Percentiles rank a stretch among this genome's conserved stretches.
These are phyloP conservation scores for Ricordea florida DNA, from an alignment of 92 coral and sea anemone species.

Conservation along the genomic window DNA sequence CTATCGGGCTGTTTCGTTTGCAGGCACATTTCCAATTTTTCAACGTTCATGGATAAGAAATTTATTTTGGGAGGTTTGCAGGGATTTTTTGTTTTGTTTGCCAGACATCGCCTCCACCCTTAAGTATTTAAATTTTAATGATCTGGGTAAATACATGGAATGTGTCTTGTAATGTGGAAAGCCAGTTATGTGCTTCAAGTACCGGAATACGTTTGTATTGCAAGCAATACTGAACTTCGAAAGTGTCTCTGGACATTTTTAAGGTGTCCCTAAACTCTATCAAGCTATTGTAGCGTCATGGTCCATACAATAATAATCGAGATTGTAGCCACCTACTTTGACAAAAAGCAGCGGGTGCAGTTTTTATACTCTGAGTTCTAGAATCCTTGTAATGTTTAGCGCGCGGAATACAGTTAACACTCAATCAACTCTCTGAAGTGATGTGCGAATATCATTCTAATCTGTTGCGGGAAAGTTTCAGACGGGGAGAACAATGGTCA, in stretches of 20 bases:
- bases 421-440: neutral
- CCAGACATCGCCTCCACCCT: slow-evolving; percentile 42
- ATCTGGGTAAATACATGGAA: slow-evolving; percentile 73
- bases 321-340: slow-evolving; percentile 16
- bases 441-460: too few relatives aligned
- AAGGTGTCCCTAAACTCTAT: too few relatives aligned
- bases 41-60: neutral
- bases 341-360: slow-evolving; percentile 28
- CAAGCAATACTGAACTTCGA: too few relatives aligned
- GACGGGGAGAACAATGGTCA: too few relatives aligned
- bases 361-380: slow-evolving; percentile 5
- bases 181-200: neutral
- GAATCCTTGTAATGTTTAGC: slow-evolving; percentile 9
- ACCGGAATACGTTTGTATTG: too few relatives aligned
- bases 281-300: too few relatives aligned
- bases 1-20: neutral
- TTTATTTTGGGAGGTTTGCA: neutral
- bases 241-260: too few relatives aligned
- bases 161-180: slow-evolving; percentile 36
- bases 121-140: slow-evolving; percentile 90
- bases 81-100: slow-evolving; percentile 14
- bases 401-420: slow-evolving; percentile 23
- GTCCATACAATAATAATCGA: slow-evolving; percentile 11
- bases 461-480: too few relatives aligned
- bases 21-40: neutral